phyloP scores from a whole-genome alignment of 1,140 invertebrate genomes.

The Heterodera schachtii region DNA sequence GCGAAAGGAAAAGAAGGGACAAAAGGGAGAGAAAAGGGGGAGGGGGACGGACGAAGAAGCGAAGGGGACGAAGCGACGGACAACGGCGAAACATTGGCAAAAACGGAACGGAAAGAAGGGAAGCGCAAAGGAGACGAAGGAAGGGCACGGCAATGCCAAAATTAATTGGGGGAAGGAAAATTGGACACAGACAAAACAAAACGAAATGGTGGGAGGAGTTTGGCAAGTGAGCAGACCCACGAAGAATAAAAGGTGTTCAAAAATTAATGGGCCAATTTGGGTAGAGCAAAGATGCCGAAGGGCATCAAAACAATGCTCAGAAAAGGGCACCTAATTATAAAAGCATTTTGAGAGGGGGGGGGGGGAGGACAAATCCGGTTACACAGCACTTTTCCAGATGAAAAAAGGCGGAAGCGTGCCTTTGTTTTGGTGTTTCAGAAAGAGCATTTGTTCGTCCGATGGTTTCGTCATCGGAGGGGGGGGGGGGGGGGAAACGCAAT shows the following conservation, averaged over 20 bases:
- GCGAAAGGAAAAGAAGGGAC: neutral
- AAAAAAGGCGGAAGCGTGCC: neutral
- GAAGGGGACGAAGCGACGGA: neutral
- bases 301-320: neutral
- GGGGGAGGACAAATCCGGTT: neutral
- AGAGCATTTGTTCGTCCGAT: neutral
- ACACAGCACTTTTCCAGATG: neutral
- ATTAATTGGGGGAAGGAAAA: too few relatives aligned
- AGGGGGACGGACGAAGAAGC: neutral
- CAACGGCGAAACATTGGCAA: neutral
- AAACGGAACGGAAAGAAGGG: neutral
- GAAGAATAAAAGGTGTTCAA: too few relatives aligned
- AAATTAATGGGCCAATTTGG: too few relatives aligned
- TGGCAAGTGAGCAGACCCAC: too few relatives aligned
- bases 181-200: too few relatives aligned
- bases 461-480: neutral
- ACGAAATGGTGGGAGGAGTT: too few relatives aligned
- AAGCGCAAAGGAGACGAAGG: neutral
- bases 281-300: too few relatives aligned
- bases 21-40: neutral
- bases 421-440: neutral
- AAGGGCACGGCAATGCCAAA: neutral
- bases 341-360: neutral
- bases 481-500: neutral
- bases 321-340: neutral